Conservation (phyloP, 2,113 vertebrate species). For the Rhinolophus sinicus region DNA sequence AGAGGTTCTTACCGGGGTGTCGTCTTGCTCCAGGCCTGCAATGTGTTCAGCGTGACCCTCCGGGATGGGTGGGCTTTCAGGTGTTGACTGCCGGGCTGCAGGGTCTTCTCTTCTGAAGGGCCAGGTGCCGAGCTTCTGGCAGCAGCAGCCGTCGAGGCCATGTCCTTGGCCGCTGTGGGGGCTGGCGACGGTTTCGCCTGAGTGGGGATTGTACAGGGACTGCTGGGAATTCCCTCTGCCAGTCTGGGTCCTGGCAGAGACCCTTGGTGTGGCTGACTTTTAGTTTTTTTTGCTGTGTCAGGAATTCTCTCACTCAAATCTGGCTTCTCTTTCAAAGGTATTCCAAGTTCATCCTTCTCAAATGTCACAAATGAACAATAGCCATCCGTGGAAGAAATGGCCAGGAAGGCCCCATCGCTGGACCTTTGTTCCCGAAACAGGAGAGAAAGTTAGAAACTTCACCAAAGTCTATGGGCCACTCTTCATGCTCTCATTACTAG, state of each 20-base stretch:
- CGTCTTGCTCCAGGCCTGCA: slow-evolving; percentile 94
- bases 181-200: slow-evolving; percentile 9
- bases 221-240: slow-evolving; percentile 77
- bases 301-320: slow-evolving; percentile 85
- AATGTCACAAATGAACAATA: slow-evolving; percentile 98
- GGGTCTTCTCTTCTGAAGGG: slow-evolving; percentile 86
- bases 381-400: slow-evolving; percentile 97
- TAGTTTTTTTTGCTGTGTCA: slow-evolving; percentile 88
- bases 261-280: slow-evolving; percentile 83
- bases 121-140: slow-evolving; percentile 52
- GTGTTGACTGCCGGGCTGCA: slow-evolving; percentile 65
- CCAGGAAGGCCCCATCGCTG: slow-evolving; percentile 93
- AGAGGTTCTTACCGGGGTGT: slow-evolving; percentile 89
- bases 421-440: slow-evolving; percentile 88
- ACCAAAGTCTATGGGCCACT: accelerated
- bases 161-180: slow-evolving; percentile 71
- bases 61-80: slow-evolving; percentile 88
- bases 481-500: accelerated
- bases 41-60: slow-evolving; percentile 93
- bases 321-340: slow-evolving; percentile 93
- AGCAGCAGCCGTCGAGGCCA: slow-evolving; percentile 3
- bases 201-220: slow-evolving; percentile 69
- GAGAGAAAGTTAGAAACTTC: background rate
- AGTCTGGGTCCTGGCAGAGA: slow-evolving; percentile 77
- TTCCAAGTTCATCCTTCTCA: slow-evolving; percentile 92